phyloP scores from a whole-genome alignment of 2,797 vertebrate species.

The Epinephelus awoara region DNA sequence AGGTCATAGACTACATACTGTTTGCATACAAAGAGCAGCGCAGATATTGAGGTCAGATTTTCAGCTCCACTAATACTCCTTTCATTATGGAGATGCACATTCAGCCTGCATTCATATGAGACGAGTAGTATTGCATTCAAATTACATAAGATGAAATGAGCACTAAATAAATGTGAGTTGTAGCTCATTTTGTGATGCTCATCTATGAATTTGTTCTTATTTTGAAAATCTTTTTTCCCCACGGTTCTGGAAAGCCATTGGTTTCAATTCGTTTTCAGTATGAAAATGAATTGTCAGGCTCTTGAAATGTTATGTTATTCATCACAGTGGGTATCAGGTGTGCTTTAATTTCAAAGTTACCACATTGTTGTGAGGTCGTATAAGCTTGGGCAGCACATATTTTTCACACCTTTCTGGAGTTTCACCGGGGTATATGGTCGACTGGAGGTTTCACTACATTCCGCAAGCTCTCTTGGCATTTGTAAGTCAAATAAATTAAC shows the following conservation, averaged over 20 bases:
- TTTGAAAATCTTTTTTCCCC: background rate
- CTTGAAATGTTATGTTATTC: background rate
- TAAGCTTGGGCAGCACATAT: no score
- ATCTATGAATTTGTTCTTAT: background rate
- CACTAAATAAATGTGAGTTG: background rate
- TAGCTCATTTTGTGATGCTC: background rate
- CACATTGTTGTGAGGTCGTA: background rate
- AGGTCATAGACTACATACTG: constrained; percentile 28
- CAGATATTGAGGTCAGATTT: constrained; percentile 62
- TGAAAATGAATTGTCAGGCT: background rate
- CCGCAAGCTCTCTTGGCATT: no score
- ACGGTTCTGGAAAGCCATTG: background rate
- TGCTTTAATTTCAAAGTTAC: background rate
- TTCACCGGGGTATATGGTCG: no score
- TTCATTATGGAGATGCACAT: constrained; percentile 21
- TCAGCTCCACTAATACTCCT: constrained; percentile 59
- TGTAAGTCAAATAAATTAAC: no score
- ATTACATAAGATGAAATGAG: background rate
- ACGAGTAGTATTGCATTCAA: background rate
- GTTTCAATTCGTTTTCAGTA: background rate
- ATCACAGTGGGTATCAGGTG: background rate
- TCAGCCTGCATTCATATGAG: constrained; percentile 1
- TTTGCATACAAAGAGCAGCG: constrained; percentile 4
- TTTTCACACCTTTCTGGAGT: no score
- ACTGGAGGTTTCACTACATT: no score